Evolutionary conservation across 2,113 vertebrate species (phyloP), one percentile per base, ranked within the genome.

Genomic region (Ginglymostoma cirratum): DNA sequence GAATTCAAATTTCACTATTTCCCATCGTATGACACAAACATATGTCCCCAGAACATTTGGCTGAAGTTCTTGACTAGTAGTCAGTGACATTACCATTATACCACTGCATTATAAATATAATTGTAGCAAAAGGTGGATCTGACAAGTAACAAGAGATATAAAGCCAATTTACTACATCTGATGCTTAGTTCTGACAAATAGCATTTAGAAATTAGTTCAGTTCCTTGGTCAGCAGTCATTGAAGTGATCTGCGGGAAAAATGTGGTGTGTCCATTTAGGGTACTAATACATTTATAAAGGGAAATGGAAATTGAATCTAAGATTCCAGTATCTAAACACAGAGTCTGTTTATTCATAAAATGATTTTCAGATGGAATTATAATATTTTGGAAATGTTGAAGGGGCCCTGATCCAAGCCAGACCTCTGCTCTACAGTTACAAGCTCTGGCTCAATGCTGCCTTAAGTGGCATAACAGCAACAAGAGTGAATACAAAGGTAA

Each of bases 361-460:
- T 95, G 38, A 95, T 95, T 95, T 95, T 95, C 67, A 95, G 94
- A 45, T 95, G 94, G 24, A 95, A 34, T 95, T 76, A 95, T 34
- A 95, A 95, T 72, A 72, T 70, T 95, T 76, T 95, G 94, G 94
- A 70, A 72, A 45, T 95, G 69, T 95, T 15, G 45, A 48, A 72
- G 24, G 42, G 23, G 94, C 69, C 69, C 52, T 69, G 48, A 95
- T 76, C 42, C 94, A 95, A 5, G 24, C 69, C 69, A 95, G 94
- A 21, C 69, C 94, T 34, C 67, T 72, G 94, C 5, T 95, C 94
- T 95, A 52, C 45, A 95, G 94, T 95, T 95, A 95, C 67, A 76
- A 93, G 66, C 24, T 72, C 66, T 70, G 34, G 45, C 94, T 72
- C 94, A 2, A 52, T 72, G 45, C 69, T 95, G 24, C 45, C 76